phyloP scores from a whole-genome alignment of 2,888 invertebrate genomes.

The Hecatera dysodea region DNA sequence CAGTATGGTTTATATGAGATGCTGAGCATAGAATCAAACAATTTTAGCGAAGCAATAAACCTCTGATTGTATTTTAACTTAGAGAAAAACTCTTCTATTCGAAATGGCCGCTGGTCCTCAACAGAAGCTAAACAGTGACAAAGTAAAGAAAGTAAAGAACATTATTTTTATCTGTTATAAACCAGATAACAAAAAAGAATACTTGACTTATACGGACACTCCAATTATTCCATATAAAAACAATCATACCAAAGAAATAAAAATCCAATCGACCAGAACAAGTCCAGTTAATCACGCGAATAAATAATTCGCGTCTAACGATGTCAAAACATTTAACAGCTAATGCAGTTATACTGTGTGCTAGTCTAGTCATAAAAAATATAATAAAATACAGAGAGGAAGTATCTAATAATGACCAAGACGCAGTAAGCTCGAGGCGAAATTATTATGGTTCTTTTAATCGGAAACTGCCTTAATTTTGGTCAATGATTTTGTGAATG shows the following conservation, averaged over 20 bases:
- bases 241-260: conserved; percentile 28
- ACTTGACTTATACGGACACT: not conserved
- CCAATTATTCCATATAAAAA: conserved; percentile 6
- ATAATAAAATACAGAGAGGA: conserved; percentile 75
- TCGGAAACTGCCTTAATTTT: conserved; percentile 89
- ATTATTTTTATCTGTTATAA: not conserved
- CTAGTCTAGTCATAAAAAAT: conserved; percentile 63
- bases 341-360: conserved; percentile 66
- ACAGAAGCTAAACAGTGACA: not conserved
- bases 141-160: no score
- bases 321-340: conserved; percentile 70
- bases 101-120: not conserved
- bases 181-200: not conserved
- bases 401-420: conserved; percentile 82
- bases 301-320: conserved; percentile 63
- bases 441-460: conserved; percentile 84
- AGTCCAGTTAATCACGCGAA: conserved; percentile 52
- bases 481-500: conserved; percentile 88
- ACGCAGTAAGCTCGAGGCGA: conserved; percentile 79
- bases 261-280: conserved; percentile 18
- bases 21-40: not conserved
- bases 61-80: not conserved
- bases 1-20: no score
- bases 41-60: not conserved
- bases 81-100: not conserved